Percentiles rank a stretch among this genome's conserved stretches.
Conservation (phyloP, 2,797 vertebrate genomes). For the Antennarius maculatus region DNA sequence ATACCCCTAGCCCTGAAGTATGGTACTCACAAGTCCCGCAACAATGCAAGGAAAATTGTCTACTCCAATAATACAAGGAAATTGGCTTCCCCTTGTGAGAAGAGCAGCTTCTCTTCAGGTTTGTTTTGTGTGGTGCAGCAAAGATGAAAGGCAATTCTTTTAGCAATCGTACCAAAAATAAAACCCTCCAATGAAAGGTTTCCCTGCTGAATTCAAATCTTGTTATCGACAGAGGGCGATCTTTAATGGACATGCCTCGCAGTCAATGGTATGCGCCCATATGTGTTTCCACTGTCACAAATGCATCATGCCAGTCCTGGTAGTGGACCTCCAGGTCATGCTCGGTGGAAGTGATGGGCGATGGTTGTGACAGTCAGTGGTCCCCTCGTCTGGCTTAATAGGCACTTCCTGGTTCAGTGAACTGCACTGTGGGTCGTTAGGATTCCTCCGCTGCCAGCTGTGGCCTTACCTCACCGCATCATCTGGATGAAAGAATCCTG, state of each 20-base stretch:
- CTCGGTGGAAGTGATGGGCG: constrained; percentile 59
- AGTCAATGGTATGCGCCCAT: neutral
- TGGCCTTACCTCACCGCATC: constrained; percentile 54
- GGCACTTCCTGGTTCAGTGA: constrained; percentile 73
- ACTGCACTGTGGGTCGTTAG: constrained; percentile 74
- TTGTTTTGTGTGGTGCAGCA: constrained; percentile 24
- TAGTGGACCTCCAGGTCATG: constrained; percentile 31
- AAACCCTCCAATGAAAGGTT: constrained; percentile 23
- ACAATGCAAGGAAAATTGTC: constrained; percentile 38
- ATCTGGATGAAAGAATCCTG: constrained; percentile 42
- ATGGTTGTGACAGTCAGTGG: constrained; percentile 40
- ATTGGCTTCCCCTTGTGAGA: constrained; percentile 27
- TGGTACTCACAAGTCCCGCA: constrained; percentile 23
- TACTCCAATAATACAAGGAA: constrained; percentile 18
- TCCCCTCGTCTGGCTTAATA: constrained; percentile 59
- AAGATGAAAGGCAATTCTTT: neutral
- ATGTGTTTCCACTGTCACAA: constrained; percentile 23
- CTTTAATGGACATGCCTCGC: neutral
- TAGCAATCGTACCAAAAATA: constrained; percentile 29
- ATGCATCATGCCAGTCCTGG: constrained; percentile 35
- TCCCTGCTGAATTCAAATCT: constrained; percentile 29
- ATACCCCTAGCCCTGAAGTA: constrained; percentile 27
- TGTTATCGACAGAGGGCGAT: neutral
- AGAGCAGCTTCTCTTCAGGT: constrained; percentile 11
- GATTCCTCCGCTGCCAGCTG: constrained; percentile 68